Evolutionary conservation across 2,888 invertebrate genomes (phyloP).

Genomic region (Drosophila monieri): DNA sequence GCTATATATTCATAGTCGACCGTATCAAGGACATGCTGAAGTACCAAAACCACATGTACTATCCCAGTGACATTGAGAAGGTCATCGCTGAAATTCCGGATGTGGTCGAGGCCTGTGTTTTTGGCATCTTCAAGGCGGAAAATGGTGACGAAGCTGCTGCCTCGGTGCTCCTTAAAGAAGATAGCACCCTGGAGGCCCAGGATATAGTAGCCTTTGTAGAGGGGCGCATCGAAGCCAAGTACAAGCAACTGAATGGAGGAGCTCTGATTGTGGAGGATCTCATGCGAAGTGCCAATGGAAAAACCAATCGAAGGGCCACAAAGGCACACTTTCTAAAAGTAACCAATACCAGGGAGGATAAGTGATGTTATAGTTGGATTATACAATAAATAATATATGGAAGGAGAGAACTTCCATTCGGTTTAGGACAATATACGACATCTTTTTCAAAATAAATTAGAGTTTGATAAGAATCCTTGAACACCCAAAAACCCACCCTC

Average conservation of each 20-base stretch:
- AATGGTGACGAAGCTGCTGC: constrained; percentile 71
- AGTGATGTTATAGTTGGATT: background rate
- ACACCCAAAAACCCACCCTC: constrained; percentile 13
- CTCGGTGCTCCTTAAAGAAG: constrained; percentile 52
- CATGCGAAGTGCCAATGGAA: constrained; percentile 58
- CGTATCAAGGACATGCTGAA: constrained; percentile 72
- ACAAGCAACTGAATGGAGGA: constrained; percentile 69
- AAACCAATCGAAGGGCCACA: constrained; percentile 39
- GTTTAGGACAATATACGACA: no score
- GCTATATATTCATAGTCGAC: constrained; percentile 65
- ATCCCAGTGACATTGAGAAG: constrained; percentile 70
- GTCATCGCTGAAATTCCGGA: constrained; percentile 61
- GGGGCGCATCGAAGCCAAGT: constrained; percentile 43
- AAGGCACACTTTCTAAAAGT: constrained; percentile 9
- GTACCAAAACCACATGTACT: constrained; percentile 66
- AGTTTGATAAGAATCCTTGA: background rate
- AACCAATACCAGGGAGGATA: background rate
- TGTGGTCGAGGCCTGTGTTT: constrained; percentile 66
- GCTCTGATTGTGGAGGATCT: constrained; percentile 65
- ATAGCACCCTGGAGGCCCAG: constrained; percentile 54
- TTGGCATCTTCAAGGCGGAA: constrained; percentile 62
- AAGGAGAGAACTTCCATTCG: no score
- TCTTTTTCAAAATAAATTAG: background rate
- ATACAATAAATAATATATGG: background rate
- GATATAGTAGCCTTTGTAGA: constrained; percentile 64